A percentile compares a stretch with the other conserved stretches of the same genome.
These are phyloP conservation scores for Gymnoscopelus microlampas DNA, from an alignment of 2,797 vertebrate genomes.

Conservation along the genomic window DNA sequence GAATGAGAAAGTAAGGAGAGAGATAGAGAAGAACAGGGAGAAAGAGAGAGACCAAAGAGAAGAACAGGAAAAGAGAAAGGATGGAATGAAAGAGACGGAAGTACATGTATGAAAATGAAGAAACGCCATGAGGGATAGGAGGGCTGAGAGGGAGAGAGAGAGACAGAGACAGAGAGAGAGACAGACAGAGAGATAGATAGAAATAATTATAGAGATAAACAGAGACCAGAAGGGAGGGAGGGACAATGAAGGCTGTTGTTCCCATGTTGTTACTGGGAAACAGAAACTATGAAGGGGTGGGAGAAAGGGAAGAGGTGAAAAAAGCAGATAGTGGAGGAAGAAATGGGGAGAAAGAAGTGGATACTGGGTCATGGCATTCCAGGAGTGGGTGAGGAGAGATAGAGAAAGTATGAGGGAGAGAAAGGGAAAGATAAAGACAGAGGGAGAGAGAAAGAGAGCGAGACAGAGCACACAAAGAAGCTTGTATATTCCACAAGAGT, in stretches of 20 bases:
- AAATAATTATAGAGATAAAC: neutral
- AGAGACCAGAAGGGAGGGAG: neutral
- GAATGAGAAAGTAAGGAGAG: neutral
- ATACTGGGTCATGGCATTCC: neutral
- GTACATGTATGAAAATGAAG: constrained; percentile 19
- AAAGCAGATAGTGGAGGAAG: constrained; percentile 38
- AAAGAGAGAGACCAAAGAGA: constrained; percentile 39
- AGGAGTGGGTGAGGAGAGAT: neutral
- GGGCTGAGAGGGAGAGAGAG: constrained; percentile 38
- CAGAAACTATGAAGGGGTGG: too few species aligned
- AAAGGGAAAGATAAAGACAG: constrained; percentile 13
- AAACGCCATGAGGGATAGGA: neutral
- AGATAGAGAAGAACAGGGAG: neutral
- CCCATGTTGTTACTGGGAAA: too few species aligned
- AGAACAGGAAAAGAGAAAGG: neutral
- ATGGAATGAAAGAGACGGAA: neutral
- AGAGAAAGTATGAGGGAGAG: neutral
- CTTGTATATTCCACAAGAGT: constrained; percentile 43
- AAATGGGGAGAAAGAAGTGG: constrained; percentile 35
- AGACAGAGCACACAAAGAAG: constrained; percentile 44
- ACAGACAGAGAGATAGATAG: constrained; percentile 1
- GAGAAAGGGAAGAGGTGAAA: constrained; percentile 21
- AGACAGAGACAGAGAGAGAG: constrained; percentile 31
- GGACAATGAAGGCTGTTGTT: too few species aligned
- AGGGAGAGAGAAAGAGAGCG: neutral